phyloP scores from a whole-genome alignment of 2,113 vertebrate genomes.

The Montifringilla adamsi region DNA sequence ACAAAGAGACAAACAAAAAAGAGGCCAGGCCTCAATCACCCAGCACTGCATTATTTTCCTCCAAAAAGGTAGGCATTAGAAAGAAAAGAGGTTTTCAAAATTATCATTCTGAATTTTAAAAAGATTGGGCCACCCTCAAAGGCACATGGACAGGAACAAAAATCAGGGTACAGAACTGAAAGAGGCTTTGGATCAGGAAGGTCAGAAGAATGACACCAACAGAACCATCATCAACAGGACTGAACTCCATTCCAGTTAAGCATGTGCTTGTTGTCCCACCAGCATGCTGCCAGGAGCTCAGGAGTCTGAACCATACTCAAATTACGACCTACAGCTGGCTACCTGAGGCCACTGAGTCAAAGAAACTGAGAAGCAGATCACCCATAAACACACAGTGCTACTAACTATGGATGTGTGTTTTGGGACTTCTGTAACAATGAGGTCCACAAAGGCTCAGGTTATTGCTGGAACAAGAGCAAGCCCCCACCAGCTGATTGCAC shows the following conservation, averaged over 20 bases:
- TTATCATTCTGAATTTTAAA: neutral
- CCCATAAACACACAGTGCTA: neutral
- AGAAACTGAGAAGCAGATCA: neutral
- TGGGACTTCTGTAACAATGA: neutral
- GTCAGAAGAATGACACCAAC: neutral
- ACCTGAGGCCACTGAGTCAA: neutral
- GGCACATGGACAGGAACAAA: neutral
- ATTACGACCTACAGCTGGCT: neutral
- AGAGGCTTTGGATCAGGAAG: neutral
- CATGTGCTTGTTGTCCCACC: neutral
- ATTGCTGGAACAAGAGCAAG: neutral
- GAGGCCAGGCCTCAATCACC: neutral
- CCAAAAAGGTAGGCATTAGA: neutral
- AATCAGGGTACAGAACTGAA: neutral
- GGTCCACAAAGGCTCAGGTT: rapidly evolving
- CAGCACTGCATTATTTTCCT: neutral
- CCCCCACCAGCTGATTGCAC: neutral
- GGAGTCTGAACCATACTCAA: neutral
- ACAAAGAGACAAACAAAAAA: neutral
- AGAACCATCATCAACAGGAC: neutral
- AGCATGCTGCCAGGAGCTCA: neutral
- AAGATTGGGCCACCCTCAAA: neutral
- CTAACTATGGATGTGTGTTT: neutral
- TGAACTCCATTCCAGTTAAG: neutral
- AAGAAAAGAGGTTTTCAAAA: neutral